Base-by-base conservation (phyloP, 2,888 invertebrate species). In the Diachrysia chrysitis region DNA sequence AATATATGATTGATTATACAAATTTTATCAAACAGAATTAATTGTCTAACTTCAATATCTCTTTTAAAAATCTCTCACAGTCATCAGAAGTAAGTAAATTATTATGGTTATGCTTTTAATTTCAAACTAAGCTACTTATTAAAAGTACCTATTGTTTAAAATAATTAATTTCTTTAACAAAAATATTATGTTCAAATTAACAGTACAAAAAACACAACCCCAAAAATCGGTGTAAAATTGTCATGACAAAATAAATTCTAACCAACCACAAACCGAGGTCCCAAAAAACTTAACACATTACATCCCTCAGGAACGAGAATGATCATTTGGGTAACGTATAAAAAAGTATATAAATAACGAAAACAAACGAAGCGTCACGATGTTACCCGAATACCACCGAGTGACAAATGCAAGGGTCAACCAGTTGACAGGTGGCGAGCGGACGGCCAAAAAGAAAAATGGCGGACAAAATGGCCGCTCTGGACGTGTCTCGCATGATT, bases 371-470 rank as follows among this genome's bases (percentile, higher is more conserved):
- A 67, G 59, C 68, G 68, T 71, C 68, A 65, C 85, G 85, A 82
- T 73, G 73, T 73, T 77, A 25, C 65, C 77, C 84, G 86, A 83
- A 81, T 78, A 82, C 79, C 72, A 71, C 73, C 84, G 76, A 75
- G 83, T 88, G 88, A 89, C 86, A 86, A 90, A 90, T 89, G 86
- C 82, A 79, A 81, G 87, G 89, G 89, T 87, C 85, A 85, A 80
- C 70, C 80, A 73, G 83, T 79, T 87, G 86, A 86, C 86, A 86
- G 85, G 83, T 82, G 83, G 82, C 63, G 76, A 84, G 69, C 79
- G 84, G 63, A 71, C 73, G 69, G 62, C 70, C 66, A 63, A 82
- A 81, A 81, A 83, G 84, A 85, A 84, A 85, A 82, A 85, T 85
- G 82, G 76, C 79, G 64, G 78, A 77, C 73, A 85, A 85, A 85